Evolutionary conservation across 2,888 invertebrate genomes (phyloP), one percentile per base, ranked within the genome.

Genomic region (Xiphydria camelus): DNA sequence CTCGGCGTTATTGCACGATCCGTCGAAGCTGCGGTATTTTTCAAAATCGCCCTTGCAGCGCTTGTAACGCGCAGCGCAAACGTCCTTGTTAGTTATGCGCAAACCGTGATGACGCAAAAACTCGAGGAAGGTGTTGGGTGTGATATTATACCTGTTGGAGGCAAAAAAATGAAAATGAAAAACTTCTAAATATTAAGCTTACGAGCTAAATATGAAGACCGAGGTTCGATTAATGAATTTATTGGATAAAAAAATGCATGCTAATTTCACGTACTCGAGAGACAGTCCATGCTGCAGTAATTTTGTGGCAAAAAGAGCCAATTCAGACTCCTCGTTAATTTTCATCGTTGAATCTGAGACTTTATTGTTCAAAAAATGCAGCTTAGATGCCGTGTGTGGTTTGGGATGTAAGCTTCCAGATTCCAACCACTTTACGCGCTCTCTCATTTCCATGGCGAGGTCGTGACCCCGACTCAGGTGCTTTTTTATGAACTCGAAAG

Each of bases 21-120:
- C 76, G 36, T 75, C 74, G 14, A 60, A 41, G n/a, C 45, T 66
- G n/a, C 75, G 56, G 47, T 61, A 74, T 44, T 53, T 57, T 17
- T 45, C 32, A 9, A 18, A 41, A 21, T 40, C 26, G 9, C 45
- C n/a, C n/a, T n/a, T 40, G 32, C 61, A 58, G 5, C 43, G 38
- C 10, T 43, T 48, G 17, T 54, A 51, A 14, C 67, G 37, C 5
- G 17, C 17, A 2, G 39, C 49, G 31, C 58, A 57, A 14, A 51
- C 43, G 5, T 47, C 19, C 3, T 37, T 40, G 2, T 68, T 69
- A 10, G 78, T 70, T 15, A 71, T 73, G 20, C 51, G 50, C 35
- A 63, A 60, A 5, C 47, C 54, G 3, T 55, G 53, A 29, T 55
- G 43, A 55, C 78, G 76, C 39, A 81, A 65, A 57, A 79, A 80